Percentiles rank a stretch among this genome's conserved stretches.
These are phyloP conservation scores for Ciona savignyi DNA, from an alignment of 23 tunicate genomes.

Conservation along the genomic window DNA sequence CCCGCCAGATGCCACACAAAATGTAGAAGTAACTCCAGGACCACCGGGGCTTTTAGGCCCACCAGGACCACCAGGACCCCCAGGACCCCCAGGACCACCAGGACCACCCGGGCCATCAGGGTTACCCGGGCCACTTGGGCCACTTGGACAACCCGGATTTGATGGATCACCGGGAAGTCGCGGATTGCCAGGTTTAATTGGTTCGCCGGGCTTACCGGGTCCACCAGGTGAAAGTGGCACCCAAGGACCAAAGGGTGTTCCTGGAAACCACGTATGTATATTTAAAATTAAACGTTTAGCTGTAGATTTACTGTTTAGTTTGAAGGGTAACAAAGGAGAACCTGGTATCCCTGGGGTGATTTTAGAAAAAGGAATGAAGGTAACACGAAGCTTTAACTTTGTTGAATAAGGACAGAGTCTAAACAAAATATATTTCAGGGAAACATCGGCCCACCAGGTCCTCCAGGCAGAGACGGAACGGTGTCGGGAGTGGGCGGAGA, in stretches of 20 bases:
- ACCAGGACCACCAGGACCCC: constrained; percentile 52
- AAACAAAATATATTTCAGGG: constrained; percentile 12
- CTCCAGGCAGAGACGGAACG: constrained; percentile 16
- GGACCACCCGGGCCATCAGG: constrained; percentile 48
- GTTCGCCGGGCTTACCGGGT: constrained; percentile 38
- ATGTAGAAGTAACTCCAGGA: no score
- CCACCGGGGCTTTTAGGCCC: no score
- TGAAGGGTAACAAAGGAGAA: neutral
- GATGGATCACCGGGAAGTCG: constrained; percentile 19
- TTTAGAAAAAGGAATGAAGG: neutral
- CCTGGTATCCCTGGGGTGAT: neutral
- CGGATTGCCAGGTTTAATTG: constrained; percentile 10
- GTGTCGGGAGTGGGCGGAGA: neutral
- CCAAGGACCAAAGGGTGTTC: constrained; percentile 29
- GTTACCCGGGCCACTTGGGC: neutral
- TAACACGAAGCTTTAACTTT: neutral
- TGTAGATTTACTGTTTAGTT: neutral
- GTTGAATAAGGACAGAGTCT: neutral
- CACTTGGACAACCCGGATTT: neutral
- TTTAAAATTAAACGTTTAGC: neutral
- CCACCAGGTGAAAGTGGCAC: constrained; percentile 44
- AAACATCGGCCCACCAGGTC: constrained; percentile 39
- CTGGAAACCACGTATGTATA: constrained; percentile 20
- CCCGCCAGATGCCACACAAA: neutral
- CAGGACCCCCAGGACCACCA: constrained; percentile 54